phyloP scores from a whole-genome alignment of 2,113 vertebrate species.

The Dromas ardeola region DNA sequence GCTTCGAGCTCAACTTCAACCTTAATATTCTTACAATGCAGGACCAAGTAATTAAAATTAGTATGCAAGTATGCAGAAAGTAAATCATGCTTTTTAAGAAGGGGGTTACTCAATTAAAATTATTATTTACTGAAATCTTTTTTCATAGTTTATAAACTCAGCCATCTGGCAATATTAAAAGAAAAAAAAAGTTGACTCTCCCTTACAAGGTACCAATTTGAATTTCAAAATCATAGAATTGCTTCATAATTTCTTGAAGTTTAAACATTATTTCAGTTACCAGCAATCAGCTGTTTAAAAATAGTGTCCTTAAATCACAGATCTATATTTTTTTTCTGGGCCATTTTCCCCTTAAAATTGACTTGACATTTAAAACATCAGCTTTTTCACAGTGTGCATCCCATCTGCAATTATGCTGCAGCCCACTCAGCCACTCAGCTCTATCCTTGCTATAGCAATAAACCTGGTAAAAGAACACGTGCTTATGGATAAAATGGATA shows the following conservation, averaged over 20 bases:
- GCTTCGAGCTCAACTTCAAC: not conserved
- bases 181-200: not conserved
- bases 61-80: not conserved
- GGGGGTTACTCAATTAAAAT: not conserved
- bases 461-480: conserved; percentile 1
- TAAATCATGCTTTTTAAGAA: not conserved
- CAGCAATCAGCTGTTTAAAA: conserved; percentile 60
- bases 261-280: conserved; percentile 28
- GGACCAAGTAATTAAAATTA: not conserved
- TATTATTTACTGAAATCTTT: not conserved
- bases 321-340: conserved; percentile 33
- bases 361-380: conserved; percentile 71
- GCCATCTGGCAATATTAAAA: not conserved
- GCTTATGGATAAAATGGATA: not conserved
- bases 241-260: conserved; percentile 6
- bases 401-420: conserved; percentile 50
- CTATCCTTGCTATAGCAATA: not conserved
- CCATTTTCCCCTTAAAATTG: conserved; percentile 59
- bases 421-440: conserved; percentile 42
- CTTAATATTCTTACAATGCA: not conserved
- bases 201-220: not conserved
- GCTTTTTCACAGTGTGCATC: conserved; percentile 56
- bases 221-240: conserved; percentile 16
- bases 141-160: not conserved
- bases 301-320: conserved; percentile 27